These are phyloP conservation scores for Anarhynchus alexandrinus DNA, from an alignment of 2,113 vertebrate species.

Conservation along the genomic window DNA sequence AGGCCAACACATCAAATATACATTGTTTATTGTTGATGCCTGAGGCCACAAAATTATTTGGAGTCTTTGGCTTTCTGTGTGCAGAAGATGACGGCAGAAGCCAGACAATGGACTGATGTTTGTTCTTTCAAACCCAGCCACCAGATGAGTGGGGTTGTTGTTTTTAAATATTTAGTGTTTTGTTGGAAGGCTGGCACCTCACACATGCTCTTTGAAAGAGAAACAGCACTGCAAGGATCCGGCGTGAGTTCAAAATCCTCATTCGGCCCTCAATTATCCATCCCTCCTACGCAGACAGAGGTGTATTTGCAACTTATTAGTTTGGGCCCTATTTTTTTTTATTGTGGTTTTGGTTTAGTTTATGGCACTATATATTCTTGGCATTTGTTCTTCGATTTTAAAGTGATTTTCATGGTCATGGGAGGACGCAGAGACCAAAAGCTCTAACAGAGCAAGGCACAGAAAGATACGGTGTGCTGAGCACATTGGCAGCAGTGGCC, in stretches of 20 bases:
- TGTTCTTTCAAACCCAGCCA: conserved; percentile 12
- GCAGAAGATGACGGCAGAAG: not conserved
- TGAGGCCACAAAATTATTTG: conserved; percentile 35
- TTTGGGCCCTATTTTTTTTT: not conserved
- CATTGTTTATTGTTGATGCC: conserved; percentile 34
- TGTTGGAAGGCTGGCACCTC: not conserved
- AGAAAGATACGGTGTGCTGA: not conserved
- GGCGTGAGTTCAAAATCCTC: not conserved
- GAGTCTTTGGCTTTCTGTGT: conserved; percentile 43
- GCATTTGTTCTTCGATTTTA: not conserved
- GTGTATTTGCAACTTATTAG: not conserved
- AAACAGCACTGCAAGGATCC: not conserved
- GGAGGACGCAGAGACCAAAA: not conserved
- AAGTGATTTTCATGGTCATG: not conserved
- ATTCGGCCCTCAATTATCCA: not conserved
- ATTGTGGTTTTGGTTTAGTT: not conserved
- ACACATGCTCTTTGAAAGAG: not conserved
- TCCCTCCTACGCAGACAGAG: not conserved
- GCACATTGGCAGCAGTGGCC: not conserved
- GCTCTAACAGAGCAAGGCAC: not conserved
- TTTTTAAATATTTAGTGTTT: conserved; percentile 32
- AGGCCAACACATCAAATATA: conserved; percentile 33
- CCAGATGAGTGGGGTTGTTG: not conserved
- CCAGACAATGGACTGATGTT: conserved; percentile 36
- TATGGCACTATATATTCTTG: not conserved